Base-by-base conservation (phyloP, 1,140 invertebrate genomes). In the Eumaeus atala region DNA sequence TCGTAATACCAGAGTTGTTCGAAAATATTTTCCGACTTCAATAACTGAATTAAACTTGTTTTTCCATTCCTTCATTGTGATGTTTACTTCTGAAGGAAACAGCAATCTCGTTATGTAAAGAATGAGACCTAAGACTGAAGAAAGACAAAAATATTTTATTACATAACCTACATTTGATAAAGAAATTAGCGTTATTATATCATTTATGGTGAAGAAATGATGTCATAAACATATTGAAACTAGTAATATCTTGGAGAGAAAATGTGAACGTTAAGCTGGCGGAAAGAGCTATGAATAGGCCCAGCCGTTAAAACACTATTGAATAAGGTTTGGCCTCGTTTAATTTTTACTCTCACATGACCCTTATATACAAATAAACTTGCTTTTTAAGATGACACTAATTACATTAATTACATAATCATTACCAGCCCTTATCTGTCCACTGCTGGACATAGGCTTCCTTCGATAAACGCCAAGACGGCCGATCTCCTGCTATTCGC, bases 291-390 rank as follows among this genome's bases (percentile, higher is more conserved):
- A 69, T 77, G 72, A 77, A 80, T 77, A 81, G 73, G 60, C 63
- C 63, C 64, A 58, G 67, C 70, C 74, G 73, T 74, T 78, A 70
- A 83, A 69, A 72, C 63, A 69, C 68, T 74, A 70, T 67, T 77
- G 72, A 80, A 83, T 69, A 72, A 82, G 69, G 53, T 63, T 42
- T 62, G 75, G 70, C 76, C 77, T 81, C 73, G 72, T 77, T 80
- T 67, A 65, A 21, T 38, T 28, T 33, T 12, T 40, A 18, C 17
- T 42, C 33, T 53, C 21, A 53, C 28, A 18, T 40, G 37, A 33
- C 51, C 58, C 63, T 73, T 76, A 40, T 36, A 34, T 33, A 53
- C 37, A 44, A 28, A 38, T 33, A 44, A 12, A 34, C 6, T 21
- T 12, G 21, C 37, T 40, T 11, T 18, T 28, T 28, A 28, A 6